Percentiles rank a stretch among this genome's conserved stretches.
Evolutionary conservation across 2,888 invertebrate genomes (phyloP).

Genomic region (Patella caerulea): DNA sequence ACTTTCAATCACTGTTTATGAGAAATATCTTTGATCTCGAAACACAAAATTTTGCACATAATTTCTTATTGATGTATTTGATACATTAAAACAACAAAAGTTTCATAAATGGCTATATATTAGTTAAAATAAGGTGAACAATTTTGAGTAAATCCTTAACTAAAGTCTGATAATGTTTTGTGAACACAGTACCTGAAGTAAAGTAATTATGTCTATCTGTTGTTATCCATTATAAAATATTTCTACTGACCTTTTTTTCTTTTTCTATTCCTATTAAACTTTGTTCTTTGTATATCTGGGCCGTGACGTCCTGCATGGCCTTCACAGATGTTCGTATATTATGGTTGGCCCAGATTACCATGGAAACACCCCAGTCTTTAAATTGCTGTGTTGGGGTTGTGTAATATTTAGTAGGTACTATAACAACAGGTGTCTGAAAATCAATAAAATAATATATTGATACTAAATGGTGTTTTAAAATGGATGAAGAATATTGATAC

Average conservation of each 20-base stretch:
- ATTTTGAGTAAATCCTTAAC: no score
- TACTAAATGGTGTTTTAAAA: background rate
- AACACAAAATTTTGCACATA: no score
- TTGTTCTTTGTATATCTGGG: slow-evolving; percentile 67
- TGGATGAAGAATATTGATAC: no score
- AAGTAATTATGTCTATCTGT: no score
- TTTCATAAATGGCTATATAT: no score
- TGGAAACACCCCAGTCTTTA: slow-evolving; percentile 70
- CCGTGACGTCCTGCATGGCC: slow-evolving; percentile 71
- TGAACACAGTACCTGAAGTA: no score
- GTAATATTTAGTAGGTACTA: slow-evolving; percentile 73
- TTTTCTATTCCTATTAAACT: slow-evolving; percentile 68
- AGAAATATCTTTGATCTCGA: no score
- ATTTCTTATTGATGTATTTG: no score
- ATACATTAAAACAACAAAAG: no score
- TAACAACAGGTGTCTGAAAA: slow-evolving; percentile 70
- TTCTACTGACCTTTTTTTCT: slow-evolving; percentile 65
- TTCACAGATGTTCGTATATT: slow-evolving; percentile 70
- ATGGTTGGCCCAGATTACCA: slow-evolving; percentile 73
- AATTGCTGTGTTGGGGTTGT: slow-evolving; percentile 70
- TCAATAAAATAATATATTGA: background rate
- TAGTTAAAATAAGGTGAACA: no score
- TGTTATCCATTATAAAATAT: background rate
- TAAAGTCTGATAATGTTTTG: no score
- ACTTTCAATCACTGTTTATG: no score